Percentiles rank a stretch among this genome's conserved stretches.
Conservation (phyloP, 2,113 vertebrate genomes). For the Stigmatopora argus region DNA sequence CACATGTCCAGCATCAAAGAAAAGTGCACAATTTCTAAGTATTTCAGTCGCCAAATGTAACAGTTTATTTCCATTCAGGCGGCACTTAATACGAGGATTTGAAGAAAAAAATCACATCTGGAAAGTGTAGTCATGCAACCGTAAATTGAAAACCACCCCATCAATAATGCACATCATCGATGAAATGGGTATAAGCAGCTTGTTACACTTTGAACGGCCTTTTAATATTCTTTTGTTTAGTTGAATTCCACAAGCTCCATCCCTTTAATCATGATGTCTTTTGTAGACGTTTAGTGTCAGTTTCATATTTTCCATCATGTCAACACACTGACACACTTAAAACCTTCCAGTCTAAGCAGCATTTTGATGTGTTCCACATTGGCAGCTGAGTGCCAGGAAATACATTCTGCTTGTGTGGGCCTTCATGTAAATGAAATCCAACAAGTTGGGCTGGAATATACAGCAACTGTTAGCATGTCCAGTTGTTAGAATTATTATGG, state of each 20-base stretch:
- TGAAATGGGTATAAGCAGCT: not conserved
- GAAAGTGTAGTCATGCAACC: not conserved
- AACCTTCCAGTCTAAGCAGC: not conserved
- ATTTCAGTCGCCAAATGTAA: not conserved
- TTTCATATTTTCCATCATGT: conserved; percentile 1
- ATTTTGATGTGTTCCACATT: not conserved
- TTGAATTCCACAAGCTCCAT: not conserved
- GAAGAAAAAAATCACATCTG: not conserved
- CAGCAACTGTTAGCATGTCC: not conserved
- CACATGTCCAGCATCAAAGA: too few species aligned
- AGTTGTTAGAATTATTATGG: too few species aligned
- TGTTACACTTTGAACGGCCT: not conserved
- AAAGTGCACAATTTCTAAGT: not conserved
- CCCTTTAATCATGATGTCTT: not conserved
- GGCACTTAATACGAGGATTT: not conserved
- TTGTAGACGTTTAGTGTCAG: not conserved
- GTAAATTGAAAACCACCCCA: not conserved
- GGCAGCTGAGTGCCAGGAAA: not conserved
- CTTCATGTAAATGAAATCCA: too few species aligned
- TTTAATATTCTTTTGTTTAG: not conserved
- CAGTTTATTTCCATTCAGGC: not conserved
- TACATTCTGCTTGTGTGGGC: not conserved
- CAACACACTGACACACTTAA: not conserved
- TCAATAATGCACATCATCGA: not conserved
- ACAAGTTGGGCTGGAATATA: not conserved